phyloP scores from a whole-genome alignment of 2,888 invertebrate species.

The Lasioglossum lativentre region DNA sequence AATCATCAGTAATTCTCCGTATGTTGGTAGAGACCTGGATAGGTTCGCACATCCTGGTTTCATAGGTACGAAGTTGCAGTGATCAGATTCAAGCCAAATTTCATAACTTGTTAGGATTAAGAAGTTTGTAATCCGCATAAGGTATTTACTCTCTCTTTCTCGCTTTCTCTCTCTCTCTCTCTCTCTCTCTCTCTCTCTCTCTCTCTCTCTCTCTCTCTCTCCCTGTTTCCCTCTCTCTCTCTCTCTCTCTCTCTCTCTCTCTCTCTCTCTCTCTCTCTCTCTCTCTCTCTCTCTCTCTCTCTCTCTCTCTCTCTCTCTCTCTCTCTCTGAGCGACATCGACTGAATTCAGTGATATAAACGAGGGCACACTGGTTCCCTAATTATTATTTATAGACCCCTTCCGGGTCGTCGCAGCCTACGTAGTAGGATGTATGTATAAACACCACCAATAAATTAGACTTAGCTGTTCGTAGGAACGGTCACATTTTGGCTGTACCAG shows the following conservation, averaged over 20 bases:
- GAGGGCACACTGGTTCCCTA: slow-evolving; percentile 7
- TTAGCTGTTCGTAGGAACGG: slow-evolving; percentile 57
- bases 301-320: neutral
- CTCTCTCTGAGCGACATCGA: neutral
- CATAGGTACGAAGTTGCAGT: neutral
- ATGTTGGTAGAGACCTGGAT: neutral
- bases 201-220: neutral
- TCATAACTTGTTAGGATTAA: slow-evolving; percentile 8
- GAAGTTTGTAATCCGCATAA: neutral
- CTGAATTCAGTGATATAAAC: slow-evolving; percentile 28
- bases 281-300: neutral
- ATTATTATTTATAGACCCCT: slow-evolving; percentile 53
- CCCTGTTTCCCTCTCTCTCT: neutral
- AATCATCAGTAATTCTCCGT: neutral
- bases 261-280: neutral
- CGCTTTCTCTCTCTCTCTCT: neutral
- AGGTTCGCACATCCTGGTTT: neutral
- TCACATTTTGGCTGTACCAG: slow-evolving; percentile 50
- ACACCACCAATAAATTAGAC: slow-evolving; percentile 64
- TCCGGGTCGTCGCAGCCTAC: neutral
- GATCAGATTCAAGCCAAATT: neutral
- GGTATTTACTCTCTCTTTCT: neutral
- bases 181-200: neutral
- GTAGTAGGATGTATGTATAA: neutral
- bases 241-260: neutral